phyloP scores from a whole-genome alignment of 1,140 invertebrate species.

The Helicoverpa armigera region DNA sequence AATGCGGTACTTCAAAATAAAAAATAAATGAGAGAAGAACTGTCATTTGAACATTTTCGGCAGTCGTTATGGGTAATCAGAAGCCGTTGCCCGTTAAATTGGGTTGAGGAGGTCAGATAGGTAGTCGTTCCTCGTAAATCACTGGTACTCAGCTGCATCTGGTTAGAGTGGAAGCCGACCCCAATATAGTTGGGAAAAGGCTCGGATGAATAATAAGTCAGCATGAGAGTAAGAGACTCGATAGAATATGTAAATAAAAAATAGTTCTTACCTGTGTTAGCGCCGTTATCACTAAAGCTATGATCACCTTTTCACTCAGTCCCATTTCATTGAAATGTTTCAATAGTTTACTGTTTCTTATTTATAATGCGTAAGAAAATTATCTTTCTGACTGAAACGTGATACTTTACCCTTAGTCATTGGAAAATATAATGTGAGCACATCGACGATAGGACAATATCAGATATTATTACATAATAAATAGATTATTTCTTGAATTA shows the following conservation, averaged over 20 bases:
- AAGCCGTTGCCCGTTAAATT: too few relatives aligned
- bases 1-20: too few relatives aligned
- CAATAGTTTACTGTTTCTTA: not conserved
- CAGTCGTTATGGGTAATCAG: too few relatives aligned
- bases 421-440: not conserved
- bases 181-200: too few relatives aligned
- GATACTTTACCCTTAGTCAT: slow-evolving; percentile 4
- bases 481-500: not conserved
- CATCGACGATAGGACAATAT: not conserved
- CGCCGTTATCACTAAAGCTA: slow-evolving; percentile 52
- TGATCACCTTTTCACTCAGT: slow-evolving; percentile 65
- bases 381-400: slow-evolving; percentile 26
- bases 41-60: too few relatives aligned
- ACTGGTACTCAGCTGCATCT: too few relatives aligned
- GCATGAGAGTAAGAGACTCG: too few relatives aligned
- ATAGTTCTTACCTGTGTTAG: slow-evolving; percentile 61
- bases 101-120: too few relatives aligned
- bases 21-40: too few relatives aligned
- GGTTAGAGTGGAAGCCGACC: too few relatives aligned
- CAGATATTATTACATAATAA: not conserved
- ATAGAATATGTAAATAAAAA: not conserved
- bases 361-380: not conserved
- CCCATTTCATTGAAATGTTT: slow-evolving; percentile 64
- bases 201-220: too few relatives aligned
- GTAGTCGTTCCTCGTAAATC: too few relatives aligned